A percentile compares a stretch with the other conserved stretches of the same genome.
Evolutionary conservation across 2,888 invertebrate species (phyloP).

Genomic region (Syrphus vitripennis): DNA sequence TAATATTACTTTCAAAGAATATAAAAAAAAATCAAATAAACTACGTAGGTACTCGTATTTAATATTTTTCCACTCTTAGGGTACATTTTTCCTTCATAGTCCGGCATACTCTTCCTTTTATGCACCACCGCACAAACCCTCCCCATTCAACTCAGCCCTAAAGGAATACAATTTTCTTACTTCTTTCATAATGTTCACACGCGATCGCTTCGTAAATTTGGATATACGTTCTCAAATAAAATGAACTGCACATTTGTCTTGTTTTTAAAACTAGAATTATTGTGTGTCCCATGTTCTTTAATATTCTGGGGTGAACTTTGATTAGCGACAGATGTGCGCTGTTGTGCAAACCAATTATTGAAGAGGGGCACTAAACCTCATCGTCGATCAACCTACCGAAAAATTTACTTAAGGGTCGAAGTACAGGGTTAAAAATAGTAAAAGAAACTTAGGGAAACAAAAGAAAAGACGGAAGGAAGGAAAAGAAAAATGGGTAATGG

Average conservation of each 20-base stretch:
- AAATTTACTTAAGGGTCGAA: slow-evolving; percentile 29
- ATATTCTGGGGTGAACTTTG: slow-evolving; percentile 61
- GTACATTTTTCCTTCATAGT: neutral
- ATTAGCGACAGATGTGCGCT: slow-evolving; percentile 66
- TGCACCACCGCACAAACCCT: neutral
- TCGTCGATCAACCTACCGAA: slow-evolving; percentile 13
- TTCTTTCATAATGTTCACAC: slow-evolving; percentile 9
- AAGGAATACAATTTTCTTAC: neutral
- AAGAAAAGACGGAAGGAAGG: slow-evolving; percentile 51
- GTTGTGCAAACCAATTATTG: slow-evolving; percentile 19
- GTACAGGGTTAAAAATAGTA: neutral
- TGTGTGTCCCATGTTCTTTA: slow-evolving; percentile 13
- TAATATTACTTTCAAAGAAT: neutral
- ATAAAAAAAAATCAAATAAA: neutral
- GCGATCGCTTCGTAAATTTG: slow-evolving; percentile 5
- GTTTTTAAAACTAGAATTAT: neutral
- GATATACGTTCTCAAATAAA: neutral
- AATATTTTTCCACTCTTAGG: neutral
- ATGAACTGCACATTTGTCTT: slow-evolving; percentile 7
- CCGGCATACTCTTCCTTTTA: neutral
- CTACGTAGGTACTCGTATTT: no score
- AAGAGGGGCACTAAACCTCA: slow-evolving; percentile 15
- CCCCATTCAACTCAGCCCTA: neutral
- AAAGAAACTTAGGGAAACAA: slow-evolving; percentile 10
- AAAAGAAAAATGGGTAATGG: slow-evolving; percentile 7